Base-by-base conservation (phyloP, 2,113 vertebrate genomes). In the Eudorcas thomsonii region DNA sequence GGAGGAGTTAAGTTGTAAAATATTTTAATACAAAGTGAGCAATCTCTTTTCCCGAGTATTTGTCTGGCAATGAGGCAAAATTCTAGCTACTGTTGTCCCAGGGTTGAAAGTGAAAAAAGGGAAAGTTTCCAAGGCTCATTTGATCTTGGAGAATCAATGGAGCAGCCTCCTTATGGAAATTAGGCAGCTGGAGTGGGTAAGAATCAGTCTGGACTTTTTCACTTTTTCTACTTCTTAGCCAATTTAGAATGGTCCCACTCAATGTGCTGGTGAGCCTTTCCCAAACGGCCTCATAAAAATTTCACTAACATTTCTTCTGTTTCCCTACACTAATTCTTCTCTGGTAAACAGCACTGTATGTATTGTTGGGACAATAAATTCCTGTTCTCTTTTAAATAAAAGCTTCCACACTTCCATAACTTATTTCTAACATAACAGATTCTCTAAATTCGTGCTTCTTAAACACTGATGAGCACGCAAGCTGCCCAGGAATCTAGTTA, bases 1-100 rank as follows among this genome's bases (percentile, higher is more conserved):
- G 94, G 64, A 97, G 45, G 90, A 96, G 82, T 94, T 92, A 92
- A 95, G n/a, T 43, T 97, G 88, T 86, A 97, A 98, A 98, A 98
- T 88, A 86, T 92, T 97, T 92, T 94, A 60, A 97, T 36, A 62
- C 67, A 98, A 98, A 95, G 33, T 92, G 71, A 98, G 95, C 96
- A 98, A 14, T 4, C 89, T 77, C 50, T 96, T 92, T 96, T 95
- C 85, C 57, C 82, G 89, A 95, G 87, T 62, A 95, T 86, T 23
- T 89, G 8, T 86, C 95, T 94, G 92, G 60, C 60, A 39, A 23
- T 45, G 26, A 96, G 84, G 55, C 94, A 95, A 95, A 97, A 96
- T 91, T 88, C 81, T 90, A 90, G 36, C 67, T 96, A 90, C 86
- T 64, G 17, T 43, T 93, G 85, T 78, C 84, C 83, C 21, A 50